Evolutionary conservation across 2,797 vertebrate genomes (phyloP).

Genomic region (Macropus fuliginosus): DNA sequence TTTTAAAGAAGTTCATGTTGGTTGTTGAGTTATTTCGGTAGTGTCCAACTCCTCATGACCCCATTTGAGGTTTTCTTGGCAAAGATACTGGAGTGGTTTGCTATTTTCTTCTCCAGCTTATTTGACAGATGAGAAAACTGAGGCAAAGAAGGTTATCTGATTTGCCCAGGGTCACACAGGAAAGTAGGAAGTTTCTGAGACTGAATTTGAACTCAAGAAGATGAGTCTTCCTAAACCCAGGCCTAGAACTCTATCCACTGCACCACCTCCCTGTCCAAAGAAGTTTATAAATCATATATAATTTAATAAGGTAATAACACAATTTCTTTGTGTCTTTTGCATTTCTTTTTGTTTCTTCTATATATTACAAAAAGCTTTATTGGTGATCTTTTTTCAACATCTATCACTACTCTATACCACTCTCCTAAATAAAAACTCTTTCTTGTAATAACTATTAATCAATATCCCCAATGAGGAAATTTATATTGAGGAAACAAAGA

Average conservation of each 20-base stretch:
- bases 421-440: not conserved
- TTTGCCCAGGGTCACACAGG: not conserved
- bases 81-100: not conserved
- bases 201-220: not conserved
- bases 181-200: not conserved
- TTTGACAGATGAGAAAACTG: not conserved
- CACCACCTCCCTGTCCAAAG: not conserved
- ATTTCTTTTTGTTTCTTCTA: not conserved
- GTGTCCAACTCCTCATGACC: not conserved
- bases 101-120: not conserved
- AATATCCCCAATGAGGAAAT: not conserved
- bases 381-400: not conserved
- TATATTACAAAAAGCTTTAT: not conserved
- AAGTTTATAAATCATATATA: not conserved
- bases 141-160: not conserved
- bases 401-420: not conserved
- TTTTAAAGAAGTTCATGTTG: not conserved
- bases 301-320: not conserved
- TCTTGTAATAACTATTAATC: not conserved
- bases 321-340: not conserved
- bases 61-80: not conserved
- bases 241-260: not conserved
- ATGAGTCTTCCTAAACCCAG: not conserved
- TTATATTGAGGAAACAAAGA: too few relatives aligned
- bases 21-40: not conserved